Evolutionary conservation across 2,888 invertebrate genomes (phyloP).

Genomic region (Drosophila mimica): DNA sequence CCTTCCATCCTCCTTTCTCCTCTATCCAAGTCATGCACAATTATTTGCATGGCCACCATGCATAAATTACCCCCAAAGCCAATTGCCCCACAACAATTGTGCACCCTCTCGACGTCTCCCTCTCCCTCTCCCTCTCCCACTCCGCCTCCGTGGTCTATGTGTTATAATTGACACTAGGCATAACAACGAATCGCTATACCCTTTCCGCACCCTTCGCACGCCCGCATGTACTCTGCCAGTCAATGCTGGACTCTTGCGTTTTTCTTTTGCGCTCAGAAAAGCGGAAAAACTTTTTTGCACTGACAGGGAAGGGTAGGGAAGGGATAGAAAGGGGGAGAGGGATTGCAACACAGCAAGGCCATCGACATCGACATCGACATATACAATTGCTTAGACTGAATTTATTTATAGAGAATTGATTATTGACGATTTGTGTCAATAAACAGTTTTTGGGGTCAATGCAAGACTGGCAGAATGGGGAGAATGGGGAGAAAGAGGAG

Average conservation of each 20-base stretch:
- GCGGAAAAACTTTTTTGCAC: slow-evolving; percentile 42
- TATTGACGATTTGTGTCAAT: slow-evolving; percentile 55
- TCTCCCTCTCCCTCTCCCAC: not conserved
- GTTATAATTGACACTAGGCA: slow-evolving; percentile 51
- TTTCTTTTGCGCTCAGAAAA: slow-evolving; percentile 27
- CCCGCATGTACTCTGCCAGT: slow-evolving; percentile 70
- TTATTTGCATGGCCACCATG: slow-evolving; percentile 22
- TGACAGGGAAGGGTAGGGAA: not conserved
- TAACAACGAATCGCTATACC: slow-evolving; percentile 44
- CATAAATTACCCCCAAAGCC: slow-evolving; percentile 72
- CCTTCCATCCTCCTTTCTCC: no score
- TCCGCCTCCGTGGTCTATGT: slow-evolving; percentile 10
- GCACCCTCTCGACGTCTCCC: not conserved
- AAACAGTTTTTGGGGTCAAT: slow-evolving; percentile 24
- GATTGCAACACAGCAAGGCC: slow-evolving; percentile 37
- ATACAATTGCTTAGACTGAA: slow-evolving; percentile 48
- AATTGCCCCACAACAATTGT: slow-evolving; percentile 56
- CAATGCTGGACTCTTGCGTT: slow-evolving; percentile 18
- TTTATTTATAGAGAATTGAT: slow-evolving; percentile 46
- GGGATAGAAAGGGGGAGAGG: not conserved
- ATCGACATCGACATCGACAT: slow-evolving; percentile 42
- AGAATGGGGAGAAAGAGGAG: no score
- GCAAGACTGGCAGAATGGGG: not conserved
- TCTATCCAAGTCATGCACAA: not conserved
- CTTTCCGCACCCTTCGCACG: slow-evolving; percentile 28